A percentile compares a stretch with the other conserved stretches of the same genome.
phyloP scores from a whole-genome alignment of 1,140 invertebrate genomes.

The Pteromalus puparum region DNA sequence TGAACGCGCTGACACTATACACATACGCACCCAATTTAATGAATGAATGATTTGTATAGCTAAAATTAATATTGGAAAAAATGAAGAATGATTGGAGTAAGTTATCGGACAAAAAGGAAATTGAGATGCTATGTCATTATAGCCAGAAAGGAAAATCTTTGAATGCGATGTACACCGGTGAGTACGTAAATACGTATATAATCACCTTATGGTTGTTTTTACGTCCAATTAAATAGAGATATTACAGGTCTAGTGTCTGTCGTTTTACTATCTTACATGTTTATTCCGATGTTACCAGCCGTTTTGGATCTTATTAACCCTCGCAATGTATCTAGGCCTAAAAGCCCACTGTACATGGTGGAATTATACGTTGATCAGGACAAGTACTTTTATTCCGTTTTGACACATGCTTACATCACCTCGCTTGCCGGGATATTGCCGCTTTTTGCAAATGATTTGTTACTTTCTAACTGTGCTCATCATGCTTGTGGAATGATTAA shows the following conservation, averaged over 20 bases:
- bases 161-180: neutral
- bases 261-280: slow-evolving; percentile 18
- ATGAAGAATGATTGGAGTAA: neutral
- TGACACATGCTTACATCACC: slow-evolving; percentile 28
- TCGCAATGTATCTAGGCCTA: slow-evolving; percentile 48
- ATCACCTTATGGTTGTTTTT: neutral
- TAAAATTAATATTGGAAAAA: neutral
- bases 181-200: neutral
- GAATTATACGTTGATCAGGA: slow-evolving; percentile 49
- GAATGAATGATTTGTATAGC: too few species aligned
- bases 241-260: neutral
- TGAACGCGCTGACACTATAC: too few species aligned
- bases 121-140: neutral
- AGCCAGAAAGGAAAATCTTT: neutral
- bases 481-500: slow-evolving; percentile 43
- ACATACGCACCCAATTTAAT: too few species aligned
- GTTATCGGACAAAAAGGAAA: neutral
- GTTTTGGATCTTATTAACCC: slow-evolving; percentile 41
- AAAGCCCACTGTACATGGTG: slow-evolving; percentile 29
- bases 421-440: slow-evolving; percentile 7
- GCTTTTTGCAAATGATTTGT: slow-evolving; percentile 17
- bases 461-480: neutral
- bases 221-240: neutral
- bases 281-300: slow-evolving; percentile 37
- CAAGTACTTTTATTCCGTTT: slow-evolving; percentile 41